These are phyloP conservation scores for Cliona cf. orientalis DNA, from an alignment of 37 sponge, comb jelly and placozoan genomes.

Conservation along the genomic window DNA sequence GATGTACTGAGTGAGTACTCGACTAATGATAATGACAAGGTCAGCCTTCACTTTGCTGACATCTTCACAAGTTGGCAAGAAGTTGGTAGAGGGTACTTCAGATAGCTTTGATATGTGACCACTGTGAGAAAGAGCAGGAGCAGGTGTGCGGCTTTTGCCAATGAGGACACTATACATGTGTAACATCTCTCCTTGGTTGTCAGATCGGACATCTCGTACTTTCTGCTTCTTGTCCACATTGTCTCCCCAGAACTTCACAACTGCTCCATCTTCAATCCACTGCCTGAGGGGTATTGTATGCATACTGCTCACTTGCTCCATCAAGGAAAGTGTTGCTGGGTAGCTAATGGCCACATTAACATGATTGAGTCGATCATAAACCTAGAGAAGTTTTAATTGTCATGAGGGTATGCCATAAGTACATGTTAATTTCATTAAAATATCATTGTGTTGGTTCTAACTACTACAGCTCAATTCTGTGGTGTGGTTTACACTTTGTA, in stretches of 20 bases:
- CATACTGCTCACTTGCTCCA: too few relatives aligned
- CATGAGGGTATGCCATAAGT: too few relatives aligned
- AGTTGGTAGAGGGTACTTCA: neutral
- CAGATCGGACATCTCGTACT: slow-evolving; percentile 25
- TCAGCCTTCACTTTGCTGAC: neutral
- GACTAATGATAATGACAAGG: slow-evolving; percentile 25
- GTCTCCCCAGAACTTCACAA: slow-evolving; percentile 18
- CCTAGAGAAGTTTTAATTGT: too few relatives aligned
- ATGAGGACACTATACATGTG: slow-evolving; percentile 43
- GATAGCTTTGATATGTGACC: neutral
- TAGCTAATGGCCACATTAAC: neutral
- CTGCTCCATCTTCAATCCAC: neutral
- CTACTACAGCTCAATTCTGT: too few relatives aligned
- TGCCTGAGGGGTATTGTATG: too few relatives aligned
- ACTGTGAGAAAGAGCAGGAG: neutral
- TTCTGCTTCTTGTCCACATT: slow-evolving; percentile 33
- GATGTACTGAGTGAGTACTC: slow-evolving; percentile 33
- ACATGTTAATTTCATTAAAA: too few relatives aligned
- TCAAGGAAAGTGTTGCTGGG: too few relatives aligned
- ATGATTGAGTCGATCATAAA: neutral
- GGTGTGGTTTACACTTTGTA: too few relatives aligned
- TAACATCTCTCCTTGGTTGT: slow-evolving; percentile 15
- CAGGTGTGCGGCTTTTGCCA: slow-evolving; percentile 5
- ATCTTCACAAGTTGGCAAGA: slow-evolving; percentile 23
- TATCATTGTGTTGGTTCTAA: too few relatives aligned